Evolutionary conservation across 2,888 invertebrate genomes (phyloP), one percentile per base, ranked within the genome.

Genomic region (Rhogogaster chlorosoma): DNA sequence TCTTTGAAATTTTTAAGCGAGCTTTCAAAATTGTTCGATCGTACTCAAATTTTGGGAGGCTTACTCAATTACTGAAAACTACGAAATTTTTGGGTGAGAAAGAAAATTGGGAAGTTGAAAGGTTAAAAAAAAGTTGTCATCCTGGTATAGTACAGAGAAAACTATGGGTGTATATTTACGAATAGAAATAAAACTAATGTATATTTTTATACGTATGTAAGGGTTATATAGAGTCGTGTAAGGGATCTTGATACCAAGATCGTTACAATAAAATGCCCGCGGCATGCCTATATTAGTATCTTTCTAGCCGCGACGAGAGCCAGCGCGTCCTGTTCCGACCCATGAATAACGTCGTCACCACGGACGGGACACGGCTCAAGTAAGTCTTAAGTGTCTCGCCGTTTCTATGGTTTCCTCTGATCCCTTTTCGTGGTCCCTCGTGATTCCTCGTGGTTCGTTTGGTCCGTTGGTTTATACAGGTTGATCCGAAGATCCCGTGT

Each of bases 301-400:
- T 93, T 94, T 94, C 92, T 95, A 96, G 96, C 94, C 96, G 96
- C 90, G 95, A 95, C 91, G 96, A 96, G 93, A 96, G 95, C 87
- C 96, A 96, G 94, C 95, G 97, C 91, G 96, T 96, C 91, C 95
- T 96, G 94, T 97, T 96, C 95, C 95, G 96, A 93, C 95, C 96
- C 91, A 95, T 96, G 91, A 96, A 96, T 94, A 96, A 96, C 94
- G 96, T 96, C 96, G 94, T 95, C 89, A 94, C 95, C 88, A 94
- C 94, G 91, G 94, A 94, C 92, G 95, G 95, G 93, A 94, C 96
- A 91, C 95, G 96, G 95, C 96, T 95, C 94, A 96, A 96, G 97
- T 97, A 95, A 96, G 96, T 96, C 88, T 87, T 88, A 88, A 88
- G 89, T 90, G 89, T 90, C 89, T 89, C 89, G 90, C 88, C 89